Conservation (phyloP, 2,113 vertebrate genomes). For the Grus americana region DNA sequence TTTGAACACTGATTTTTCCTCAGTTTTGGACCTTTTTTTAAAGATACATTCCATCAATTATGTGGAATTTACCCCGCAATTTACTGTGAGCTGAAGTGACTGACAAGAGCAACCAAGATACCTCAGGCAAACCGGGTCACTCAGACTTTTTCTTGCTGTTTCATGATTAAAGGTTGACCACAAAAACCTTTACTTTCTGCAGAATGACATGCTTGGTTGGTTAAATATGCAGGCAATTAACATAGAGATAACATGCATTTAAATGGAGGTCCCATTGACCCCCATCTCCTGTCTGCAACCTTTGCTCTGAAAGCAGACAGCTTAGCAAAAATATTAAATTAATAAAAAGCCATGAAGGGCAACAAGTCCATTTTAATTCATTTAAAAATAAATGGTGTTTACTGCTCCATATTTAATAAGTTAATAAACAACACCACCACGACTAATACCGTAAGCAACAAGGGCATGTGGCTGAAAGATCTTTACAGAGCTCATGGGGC, state of each 20-base stretch:
- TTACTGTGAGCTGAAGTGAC: constrained; percentile 19
- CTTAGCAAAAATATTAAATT: constrained; percentile 51
- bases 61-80: constrained; percentile 35
- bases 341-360: constrained; percentile 36
- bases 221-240: constrained; percentile 60
- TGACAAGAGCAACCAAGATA: constrained; percentile 27
- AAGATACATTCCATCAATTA: not conserved
- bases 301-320: constrained; percentile 11
- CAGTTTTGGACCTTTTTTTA: not conserved
- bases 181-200: constrained; percentile 20
- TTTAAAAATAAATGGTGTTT: constrained; percentile 45
- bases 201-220: not conserved
- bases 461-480: not conserved
- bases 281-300: not conserved
- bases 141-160: constrained; percentile 24
- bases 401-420: constrained; percentile 35
- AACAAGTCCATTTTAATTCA: constrained; percentile 33
- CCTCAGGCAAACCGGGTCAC: constrained; percentile 3
- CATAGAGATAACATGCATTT: constrained; percentile 42
- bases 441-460: not conserved
- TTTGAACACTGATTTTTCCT: not conserved
- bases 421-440: constrained; percentile 24
- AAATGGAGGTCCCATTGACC: constrained; percentile 16
- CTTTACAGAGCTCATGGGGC: not conserved
- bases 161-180: constrained; percentile 39